Evolutionary conservation across 2,888 invertebrate genomes (phyloP).

Genomic region (Brenthis daphne): DNA sequence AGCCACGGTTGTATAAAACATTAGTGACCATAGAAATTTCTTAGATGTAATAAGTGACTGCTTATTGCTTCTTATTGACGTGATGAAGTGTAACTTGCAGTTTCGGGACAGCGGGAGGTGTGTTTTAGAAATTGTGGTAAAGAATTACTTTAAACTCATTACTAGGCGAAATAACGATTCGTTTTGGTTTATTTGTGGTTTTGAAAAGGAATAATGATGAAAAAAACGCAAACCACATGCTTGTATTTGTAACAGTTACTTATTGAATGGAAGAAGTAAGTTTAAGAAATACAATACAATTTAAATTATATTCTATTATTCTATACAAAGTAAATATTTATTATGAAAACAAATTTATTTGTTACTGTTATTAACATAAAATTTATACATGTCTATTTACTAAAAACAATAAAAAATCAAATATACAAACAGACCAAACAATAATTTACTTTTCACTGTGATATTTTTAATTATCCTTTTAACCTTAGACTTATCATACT

Average conservation of each 20-base stretch:
- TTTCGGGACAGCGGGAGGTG: conserved; percentile 54
- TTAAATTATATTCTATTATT: too few relatives aligned
- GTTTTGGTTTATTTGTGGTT: conserved; percentile 41
- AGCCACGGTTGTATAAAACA: conserved; percentile 50
- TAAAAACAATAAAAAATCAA: too few relatives aligned
- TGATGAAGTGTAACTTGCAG: conserved; percentile 36
- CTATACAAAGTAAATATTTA: too few relatives aligned
- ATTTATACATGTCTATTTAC: too few relatives aligned
- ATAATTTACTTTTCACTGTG: too few relatives aligned
- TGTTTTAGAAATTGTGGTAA: conserved; percentile 48
- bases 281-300: too few relatives aligned
- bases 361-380: too few relatives aligned
- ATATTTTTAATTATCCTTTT: too few relatives aligned
- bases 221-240: neutral
- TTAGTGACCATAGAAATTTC: conserved; percentile 40
- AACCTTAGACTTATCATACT: too few relatives aligned
- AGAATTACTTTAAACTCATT: conserved; percentile 52
- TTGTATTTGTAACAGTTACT: neutral
- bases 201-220: neutral
- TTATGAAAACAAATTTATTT: too few relatives aligned
- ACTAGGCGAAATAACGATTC: conserved; percentile 53
- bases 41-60: conserved; percentile 51
- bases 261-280: neutral
- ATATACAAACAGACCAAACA: too few relatives aligned
- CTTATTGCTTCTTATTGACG: conserved; percentile 53